Percentiles rank a stretch among this genome's conserved stretches.
phyloP scores from a whole-genome alignment of 2,888 invertebrate species.

The Microplitis deprimator region DNA sequence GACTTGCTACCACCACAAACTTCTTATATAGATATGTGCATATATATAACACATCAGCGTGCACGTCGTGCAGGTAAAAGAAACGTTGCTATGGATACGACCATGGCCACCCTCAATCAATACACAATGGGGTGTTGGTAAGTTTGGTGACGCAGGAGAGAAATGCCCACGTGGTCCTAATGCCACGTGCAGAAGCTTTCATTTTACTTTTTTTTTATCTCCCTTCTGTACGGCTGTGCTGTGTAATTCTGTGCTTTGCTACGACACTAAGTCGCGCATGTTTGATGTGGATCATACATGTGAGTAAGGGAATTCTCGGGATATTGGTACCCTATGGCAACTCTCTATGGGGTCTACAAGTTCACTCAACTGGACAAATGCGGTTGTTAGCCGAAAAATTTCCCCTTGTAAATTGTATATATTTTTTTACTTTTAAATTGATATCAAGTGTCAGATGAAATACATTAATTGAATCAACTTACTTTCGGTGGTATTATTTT shows the following conservation, averaged over 20 bases:
- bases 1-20: no score
- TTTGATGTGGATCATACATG: not conserved
- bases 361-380: not conserved
- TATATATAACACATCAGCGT: conserved; percentile 39
- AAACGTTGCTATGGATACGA: conserved; percentile 70
- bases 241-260: not conserved
- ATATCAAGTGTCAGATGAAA: no score
- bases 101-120: conserved; percentile 72
- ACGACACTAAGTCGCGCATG: not conserved
- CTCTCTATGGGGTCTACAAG: not conserved
- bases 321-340: not conserved
- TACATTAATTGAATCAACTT: no score
- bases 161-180: conserved; percentile 70
- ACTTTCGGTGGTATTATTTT: not conserved
- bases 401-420: not conserved
- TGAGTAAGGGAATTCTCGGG: not conserved
- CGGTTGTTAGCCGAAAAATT: not conserved
- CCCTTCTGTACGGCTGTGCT: not conserved
- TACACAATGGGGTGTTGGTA: conserved; percentile 66
- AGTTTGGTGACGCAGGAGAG: conserved; percentile 65
- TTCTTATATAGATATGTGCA: not conserved
- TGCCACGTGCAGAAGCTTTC: conserved; percentile 68
- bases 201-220: conserved; percentile 41
- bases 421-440: no score
- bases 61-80: conserved; percentile 65